These are phyloP conservation scores for Malthinus flaveolus DNA, from an alignment of 2,888 invertebrate genomes.

Conservation along the genomic window DNA sequence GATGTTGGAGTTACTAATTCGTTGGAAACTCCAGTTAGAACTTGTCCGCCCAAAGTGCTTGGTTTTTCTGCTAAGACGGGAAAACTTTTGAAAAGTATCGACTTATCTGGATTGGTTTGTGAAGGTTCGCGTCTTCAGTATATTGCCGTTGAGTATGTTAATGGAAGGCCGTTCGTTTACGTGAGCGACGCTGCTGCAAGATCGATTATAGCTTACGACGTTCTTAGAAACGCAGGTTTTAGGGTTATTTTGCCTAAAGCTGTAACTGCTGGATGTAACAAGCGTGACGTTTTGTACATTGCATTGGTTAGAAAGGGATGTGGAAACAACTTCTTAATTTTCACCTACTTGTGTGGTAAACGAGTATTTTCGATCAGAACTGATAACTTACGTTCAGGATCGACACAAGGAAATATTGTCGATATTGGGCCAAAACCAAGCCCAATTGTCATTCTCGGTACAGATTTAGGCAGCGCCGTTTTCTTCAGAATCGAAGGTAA, in stretches of 20 bases:
- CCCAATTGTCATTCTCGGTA: conserved; percentile 65
- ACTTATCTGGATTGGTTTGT: conserved; percentile 62
- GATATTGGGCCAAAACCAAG: conserved; percentile 63
- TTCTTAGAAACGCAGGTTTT: conserved; percentile 64
- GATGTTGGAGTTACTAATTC: conserved; percentile 73
- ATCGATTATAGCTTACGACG: conserved; percentile 69
- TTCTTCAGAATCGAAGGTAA: conserved; percentile 64
- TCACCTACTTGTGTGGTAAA: conserved; percentile 66
- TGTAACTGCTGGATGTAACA: conserved; percentile 56
- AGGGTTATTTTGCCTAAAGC: conserved; percentile 65
- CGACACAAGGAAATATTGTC: conserved; percentile 56
- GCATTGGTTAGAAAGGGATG: conserved; percentile 63
- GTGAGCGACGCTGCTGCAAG: conserved; percentile 72
- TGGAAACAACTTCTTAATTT: conserved; percentile 61
- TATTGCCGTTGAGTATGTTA: conserved; percentile 68
- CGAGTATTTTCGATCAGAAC: conserved; percentile 68
- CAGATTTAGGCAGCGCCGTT: conserved; percentile 63
- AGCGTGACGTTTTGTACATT: conserved; percentile 68
- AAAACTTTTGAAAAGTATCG: conserved; percentile 65
- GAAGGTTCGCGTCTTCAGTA: conserved; percentile 69
- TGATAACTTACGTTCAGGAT: conserved; percentile 63
- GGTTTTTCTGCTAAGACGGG: conserved; percentile 63
- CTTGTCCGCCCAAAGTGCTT: conserved; percentile 71
- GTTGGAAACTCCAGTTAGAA: conserved; percentile 64
- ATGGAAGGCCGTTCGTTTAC: conserved; percentile 66